A percentile compares a stretch with the other conserved stretches of the same genome.
Conservation (phyloP, 2,797 vertebrate genomes). For the Hypotaenidia okinawae region DNA sequence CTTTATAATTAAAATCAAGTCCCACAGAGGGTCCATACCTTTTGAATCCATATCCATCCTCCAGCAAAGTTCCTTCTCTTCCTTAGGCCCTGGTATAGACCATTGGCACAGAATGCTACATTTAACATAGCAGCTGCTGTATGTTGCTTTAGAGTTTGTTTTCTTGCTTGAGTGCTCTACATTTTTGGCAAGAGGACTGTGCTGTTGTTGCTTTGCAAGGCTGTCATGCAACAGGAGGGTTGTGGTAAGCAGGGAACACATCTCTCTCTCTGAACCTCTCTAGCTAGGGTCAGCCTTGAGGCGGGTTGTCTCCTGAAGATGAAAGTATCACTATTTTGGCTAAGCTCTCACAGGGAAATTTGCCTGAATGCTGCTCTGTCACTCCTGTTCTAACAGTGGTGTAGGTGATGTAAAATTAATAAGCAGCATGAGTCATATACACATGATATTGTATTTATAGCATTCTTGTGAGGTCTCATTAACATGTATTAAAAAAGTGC, state of each 20-base stretch:
- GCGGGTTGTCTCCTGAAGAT: neutral
- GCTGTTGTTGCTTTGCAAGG: neutral
- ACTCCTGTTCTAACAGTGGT: neutral
- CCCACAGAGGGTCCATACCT: neutral
- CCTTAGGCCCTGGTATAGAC: neutral
- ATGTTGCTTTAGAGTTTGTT: neutral
- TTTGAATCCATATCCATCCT: neutral
- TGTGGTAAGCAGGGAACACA: neutral
- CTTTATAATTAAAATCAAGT: neutral
- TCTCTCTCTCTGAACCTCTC: neutral
- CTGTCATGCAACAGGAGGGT: neutral
- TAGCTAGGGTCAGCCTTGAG: neutral
- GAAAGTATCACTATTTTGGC: neutral
- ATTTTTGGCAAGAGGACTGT: neutral
- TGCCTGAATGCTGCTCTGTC: neutral
- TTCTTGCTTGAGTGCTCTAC: neutral
- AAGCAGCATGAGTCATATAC: slow-evolving; percentile 45
- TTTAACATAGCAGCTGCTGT: neutral
- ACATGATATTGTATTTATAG: slow-evolving; percentile 58
- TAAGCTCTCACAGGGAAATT: neutral
- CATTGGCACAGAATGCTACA: neutral
- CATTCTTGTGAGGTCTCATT: slow-evolving; percentile 40
- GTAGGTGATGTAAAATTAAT: slow-evolving; percentile 53
- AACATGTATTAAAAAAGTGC: neutral
- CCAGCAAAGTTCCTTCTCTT: neutral